Conservation (phyloP, 2,888 invertebrate genomes). For the Allolobophora icterica region DNA sequence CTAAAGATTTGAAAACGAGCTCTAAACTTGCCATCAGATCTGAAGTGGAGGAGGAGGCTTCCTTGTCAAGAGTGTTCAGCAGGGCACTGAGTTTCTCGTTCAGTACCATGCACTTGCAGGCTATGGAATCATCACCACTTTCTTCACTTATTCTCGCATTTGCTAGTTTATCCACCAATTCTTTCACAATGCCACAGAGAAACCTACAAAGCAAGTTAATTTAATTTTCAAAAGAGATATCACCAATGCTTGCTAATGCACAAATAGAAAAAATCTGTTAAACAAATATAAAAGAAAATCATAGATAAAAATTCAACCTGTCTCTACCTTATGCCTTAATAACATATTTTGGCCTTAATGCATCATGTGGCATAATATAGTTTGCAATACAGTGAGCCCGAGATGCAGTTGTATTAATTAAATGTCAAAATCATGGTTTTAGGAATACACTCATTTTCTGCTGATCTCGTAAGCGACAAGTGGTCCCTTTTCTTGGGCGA, state of each 20-base stretch:
- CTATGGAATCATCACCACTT: conserved; percentile 44
- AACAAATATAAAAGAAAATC: not conserved
- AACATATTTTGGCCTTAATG: too few relatives aligned
- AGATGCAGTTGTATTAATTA: too few relatives aligned
- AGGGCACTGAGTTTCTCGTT: conserved; percentile 79
- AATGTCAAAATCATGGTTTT: too few relatives aligned
- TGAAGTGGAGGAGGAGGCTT: conserved; percentile 67
- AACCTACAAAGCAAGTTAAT: conserved; percentile 60
- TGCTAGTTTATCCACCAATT: conserved; percentile 72
- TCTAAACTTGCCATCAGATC: not conserved
- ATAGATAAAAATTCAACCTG: too few relatives aligned
- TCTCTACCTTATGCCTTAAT: too few relatives aligned
- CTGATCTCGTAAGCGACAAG: too few relatives aligned
- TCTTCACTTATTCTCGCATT: not conserved
- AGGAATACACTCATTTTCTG: too few relatives aligned
- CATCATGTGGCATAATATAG: too few relatives aligned
- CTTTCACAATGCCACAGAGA: conserved; percentile 80
- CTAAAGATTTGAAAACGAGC: not conserved
- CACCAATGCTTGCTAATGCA: not conserved
- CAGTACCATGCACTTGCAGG: conserved; percentile 72
- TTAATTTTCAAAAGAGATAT: too few relatives aligned
- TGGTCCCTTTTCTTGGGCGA: too few relatives aligned
- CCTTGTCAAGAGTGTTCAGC: conserved; percentile 76
- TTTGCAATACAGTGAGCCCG: too few relatives aligned
- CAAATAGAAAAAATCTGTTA: not conserved